Percentiles rank a stretch among this genome's conserved stretches.
Conservation (phyloP, 2,888 invertebrate species). For the Metopia argyrocephala region DNA sequence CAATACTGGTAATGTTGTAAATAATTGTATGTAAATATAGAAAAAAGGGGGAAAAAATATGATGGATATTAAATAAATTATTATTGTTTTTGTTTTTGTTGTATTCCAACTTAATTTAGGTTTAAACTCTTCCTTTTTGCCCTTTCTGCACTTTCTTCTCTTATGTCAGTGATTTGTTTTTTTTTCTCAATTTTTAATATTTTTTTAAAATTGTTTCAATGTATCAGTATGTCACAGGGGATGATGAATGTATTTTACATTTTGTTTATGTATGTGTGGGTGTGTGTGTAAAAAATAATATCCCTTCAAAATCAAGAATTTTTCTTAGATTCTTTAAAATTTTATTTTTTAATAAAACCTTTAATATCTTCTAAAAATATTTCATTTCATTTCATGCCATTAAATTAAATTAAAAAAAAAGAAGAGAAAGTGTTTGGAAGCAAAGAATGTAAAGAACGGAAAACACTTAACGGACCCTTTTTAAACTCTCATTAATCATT, state of each 20-base stretch:
- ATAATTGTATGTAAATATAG: not conserved
- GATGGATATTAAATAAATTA: slow-evolving; percentile 33
- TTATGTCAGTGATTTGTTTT: not conserved
- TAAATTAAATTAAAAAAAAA: not conserved
- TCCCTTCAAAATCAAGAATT: not conserved
- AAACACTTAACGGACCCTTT: slow-evolving; percentile 55
- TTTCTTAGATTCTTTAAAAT: not conserved
- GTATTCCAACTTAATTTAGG: not conserved
- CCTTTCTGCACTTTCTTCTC: not conserved
- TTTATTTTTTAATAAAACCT: not conserved
- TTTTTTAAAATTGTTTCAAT: not conserved
- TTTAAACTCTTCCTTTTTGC: not conserved
- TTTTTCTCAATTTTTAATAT: not conserved
- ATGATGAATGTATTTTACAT: not conserved
- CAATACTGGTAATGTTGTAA: not conserved
- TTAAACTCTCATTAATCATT: slow-evolving; percentile 61
- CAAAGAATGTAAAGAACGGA: slow-evolving; percentile 17
- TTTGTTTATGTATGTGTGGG: not conserved
- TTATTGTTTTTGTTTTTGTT: slow-evolving; percentile 1
- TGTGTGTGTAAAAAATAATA: not conserved
- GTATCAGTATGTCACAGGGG: not conserved
- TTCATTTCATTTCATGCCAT: not conserved
- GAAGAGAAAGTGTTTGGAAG: not conserved
- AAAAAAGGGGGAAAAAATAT: not conserved
- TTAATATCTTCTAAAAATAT: slow-evolving; percentile 24